Conservation (phyloP, 2,797 vertebrate genomes). For the Scomberomorus guttatus region DNA sequence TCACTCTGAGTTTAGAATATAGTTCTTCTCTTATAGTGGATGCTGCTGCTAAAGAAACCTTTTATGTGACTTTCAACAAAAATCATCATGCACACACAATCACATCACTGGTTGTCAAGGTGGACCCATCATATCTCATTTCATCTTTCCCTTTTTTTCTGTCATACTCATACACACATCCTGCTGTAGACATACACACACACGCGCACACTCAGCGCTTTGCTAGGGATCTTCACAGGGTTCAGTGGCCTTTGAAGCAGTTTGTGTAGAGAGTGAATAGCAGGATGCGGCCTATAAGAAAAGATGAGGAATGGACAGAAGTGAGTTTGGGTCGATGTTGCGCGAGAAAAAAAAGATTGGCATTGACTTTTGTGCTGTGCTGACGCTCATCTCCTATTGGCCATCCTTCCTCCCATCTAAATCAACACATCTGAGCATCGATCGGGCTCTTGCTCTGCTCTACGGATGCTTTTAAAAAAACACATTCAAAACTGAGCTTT, state of each 20-base stretch:
- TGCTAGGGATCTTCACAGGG: constrained; percentile 7
- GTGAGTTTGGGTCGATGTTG: constrained; percentile 65
- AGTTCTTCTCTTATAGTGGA: neutral
- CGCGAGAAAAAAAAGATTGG: constrained; percentile 54
- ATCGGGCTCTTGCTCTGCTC: constrained; percentile 40
- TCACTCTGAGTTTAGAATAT: neutral
- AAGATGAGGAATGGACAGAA: constrained; percentile 50
- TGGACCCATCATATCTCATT: constrained; percentile 24
- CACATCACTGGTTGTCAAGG: constrained; percentile 19
- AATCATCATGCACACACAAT: neutral
- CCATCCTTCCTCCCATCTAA: constrained; percentile 56
- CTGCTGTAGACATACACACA: constrained; percentile 10
- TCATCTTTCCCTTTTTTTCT: neutral
- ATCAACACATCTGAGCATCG: constrained; percentile 71
- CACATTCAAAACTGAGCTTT: constrained; percentile 26
- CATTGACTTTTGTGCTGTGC: constrained; percentile 71
- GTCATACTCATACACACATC: neutral
- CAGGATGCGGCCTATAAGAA: constrained; percentile 25
- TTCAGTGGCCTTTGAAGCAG: constrained; percentile 34
- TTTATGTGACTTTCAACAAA: neutral
- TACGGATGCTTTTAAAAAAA: constrained; percentile 44
- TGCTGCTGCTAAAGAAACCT: constrained; percentile 2
- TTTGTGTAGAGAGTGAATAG: constrained; percentile 28
- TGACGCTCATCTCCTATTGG: constrained; percentile 60
- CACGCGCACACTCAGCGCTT: neutral